These are phyloP conservation scores for Norana najaformis DNA, from an alignment of 2,888 invertebrate species.

Conservation along the genomic window DNA sequence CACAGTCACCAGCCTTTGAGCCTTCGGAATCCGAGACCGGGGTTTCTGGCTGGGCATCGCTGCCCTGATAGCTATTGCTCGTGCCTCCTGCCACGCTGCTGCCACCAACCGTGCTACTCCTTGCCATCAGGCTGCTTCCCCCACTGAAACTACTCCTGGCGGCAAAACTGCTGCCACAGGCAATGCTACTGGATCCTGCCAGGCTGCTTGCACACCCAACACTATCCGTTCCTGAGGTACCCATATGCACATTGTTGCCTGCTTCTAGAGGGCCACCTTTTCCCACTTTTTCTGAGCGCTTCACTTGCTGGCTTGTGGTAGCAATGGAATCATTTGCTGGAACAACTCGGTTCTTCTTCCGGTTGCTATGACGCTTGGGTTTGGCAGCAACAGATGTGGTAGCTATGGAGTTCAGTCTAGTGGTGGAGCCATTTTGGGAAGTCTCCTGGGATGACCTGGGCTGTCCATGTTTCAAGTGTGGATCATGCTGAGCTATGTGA, in stretches of 20 bases:
- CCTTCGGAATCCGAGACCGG: background rate
- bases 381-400: background rate
- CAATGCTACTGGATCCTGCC: background rate
- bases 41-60: background rate
- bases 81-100: slow-evolving; percentile 9
- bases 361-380: background rate
- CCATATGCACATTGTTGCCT: background rate
- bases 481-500: slow-evolving; percentile 16
- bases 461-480: background rate
- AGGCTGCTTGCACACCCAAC: slow-evolving; percentile 14
- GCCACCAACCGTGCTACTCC: slow-evolving; percentile 10
- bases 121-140: background rate
- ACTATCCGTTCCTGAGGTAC: background rate
- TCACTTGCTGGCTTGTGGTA: background rate
- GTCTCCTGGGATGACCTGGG: slow-evolving; percentile 1
- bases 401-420: background rate
- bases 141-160: slow-evolving; percentile 17
- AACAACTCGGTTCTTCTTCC: slow-evolving; percentile 22
- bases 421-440: background rate
- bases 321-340: slow-evolving; percentile 8
- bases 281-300: background rate
- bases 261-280: background rate
- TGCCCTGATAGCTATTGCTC: background rate
- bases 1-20: background rate
- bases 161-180: background rate